phyloP scores from a whole-genome alignment of 2,797 vertebrate genomes.

The Sphenopsis melanotis region DNA sequence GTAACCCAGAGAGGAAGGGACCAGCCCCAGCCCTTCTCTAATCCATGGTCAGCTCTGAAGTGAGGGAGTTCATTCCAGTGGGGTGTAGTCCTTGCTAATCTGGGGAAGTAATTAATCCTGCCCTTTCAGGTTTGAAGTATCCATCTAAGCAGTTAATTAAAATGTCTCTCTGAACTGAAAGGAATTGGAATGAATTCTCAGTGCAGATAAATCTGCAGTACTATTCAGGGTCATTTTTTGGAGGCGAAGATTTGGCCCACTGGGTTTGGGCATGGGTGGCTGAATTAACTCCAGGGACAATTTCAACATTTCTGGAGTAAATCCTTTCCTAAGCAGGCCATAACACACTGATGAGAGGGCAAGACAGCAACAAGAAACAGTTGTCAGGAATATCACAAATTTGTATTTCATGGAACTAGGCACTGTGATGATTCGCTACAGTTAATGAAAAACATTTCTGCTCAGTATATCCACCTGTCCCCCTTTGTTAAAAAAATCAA shows the following conservation, averaged over 20 bases:
- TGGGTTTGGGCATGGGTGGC: neutral
- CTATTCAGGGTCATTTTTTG: neutral
- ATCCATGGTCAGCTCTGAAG: neutral
- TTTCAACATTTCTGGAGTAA: neutral
- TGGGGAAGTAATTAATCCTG: neutral
- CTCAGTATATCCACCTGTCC: slow-evolving; percentile 16
- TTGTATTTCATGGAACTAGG: neutral
- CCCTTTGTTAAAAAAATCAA: slow-evolving; percentile 33
- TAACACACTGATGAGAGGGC: neutral
- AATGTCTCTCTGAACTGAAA: neutral
- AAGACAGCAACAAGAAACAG: neutral
- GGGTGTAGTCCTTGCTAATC: neutral
- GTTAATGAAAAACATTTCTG: slow-evolving; percentile 36
- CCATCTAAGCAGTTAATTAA: neutral
- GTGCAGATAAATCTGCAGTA: neutral
- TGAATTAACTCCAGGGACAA: neutral
- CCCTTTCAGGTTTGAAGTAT: neutral
- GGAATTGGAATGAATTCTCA: neutral
- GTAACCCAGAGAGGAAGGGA: neutral
- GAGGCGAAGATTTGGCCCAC: neutral
- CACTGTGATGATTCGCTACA: neutral
- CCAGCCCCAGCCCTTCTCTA: neutral
- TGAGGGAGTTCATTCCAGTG: neutral
- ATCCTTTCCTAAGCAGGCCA: neutral
- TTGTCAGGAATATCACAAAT: neutral